These are phyloP conservation scores for Aphelenchoides besseyi DNA, from an alignment of 1,140 invertebrate genomes.

Conservation along the genomic window DNA sequence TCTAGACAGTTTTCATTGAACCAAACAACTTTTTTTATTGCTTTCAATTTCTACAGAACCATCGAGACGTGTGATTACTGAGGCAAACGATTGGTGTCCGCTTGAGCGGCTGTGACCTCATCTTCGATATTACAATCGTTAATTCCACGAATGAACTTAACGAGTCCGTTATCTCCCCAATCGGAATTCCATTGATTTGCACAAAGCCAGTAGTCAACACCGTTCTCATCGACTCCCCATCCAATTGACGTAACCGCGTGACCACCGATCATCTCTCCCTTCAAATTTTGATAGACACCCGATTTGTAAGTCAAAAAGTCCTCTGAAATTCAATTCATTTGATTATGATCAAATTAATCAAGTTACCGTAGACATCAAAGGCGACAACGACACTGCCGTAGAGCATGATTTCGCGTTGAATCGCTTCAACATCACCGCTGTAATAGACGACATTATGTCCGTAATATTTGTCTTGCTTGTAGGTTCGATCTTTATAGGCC, in stretches of 20 bases:
- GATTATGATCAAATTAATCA: constrained; percentile 65
- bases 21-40: too few species aligned
- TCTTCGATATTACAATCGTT: constrained; percentile 81
- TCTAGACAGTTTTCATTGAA: too few species aligned
- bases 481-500: constrained; percentile 70
- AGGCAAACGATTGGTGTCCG: background rate
- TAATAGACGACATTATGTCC: constrained; percentile 74
- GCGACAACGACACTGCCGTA: constrained; percentile 86
- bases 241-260: constrained; percentile 84
- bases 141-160: constrained; percentile 77
- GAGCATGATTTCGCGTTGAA: constrained; percentile 76
- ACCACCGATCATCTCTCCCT: constrained; percentile 75
- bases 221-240: constrained; percentile 79
- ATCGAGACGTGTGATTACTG: too few species aligned
- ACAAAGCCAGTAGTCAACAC: constrained; percentile 77
- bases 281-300: constrained; percentile 79
- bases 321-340: constrained; percentile 71
- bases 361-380: constrained; percentile 82
- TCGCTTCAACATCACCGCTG: constrained; percentile 69
- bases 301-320: constrained; percentile 70
- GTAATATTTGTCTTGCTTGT: constrained; percentile 74
- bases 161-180: constrained; percentile 77
- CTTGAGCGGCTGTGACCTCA: background rate
- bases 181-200: constrained; percentile 88
- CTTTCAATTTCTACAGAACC: too few species aligned